Evolutionary conservation across 2,113 vertebrate species (phyloP).

Genomic region (Cranoglanis bouderius): DNA sequence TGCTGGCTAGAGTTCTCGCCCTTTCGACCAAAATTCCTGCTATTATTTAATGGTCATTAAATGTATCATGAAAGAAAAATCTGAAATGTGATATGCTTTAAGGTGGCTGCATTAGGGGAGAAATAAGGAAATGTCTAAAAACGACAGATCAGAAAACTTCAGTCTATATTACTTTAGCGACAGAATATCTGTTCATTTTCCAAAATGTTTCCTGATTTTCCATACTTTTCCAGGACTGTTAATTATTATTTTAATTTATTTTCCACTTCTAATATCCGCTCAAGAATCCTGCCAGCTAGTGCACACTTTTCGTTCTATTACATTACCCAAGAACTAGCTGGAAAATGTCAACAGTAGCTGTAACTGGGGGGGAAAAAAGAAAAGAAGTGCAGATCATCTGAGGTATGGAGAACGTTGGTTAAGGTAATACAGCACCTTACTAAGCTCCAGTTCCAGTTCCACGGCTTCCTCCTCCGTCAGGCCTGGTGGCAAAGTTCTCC

Average conservation of each 20-base stretch:
- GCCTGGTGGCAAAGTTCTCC: conserved; percentile 65
- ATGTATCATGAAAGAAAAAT: not conserved
- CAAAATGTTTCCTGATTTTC: no score
- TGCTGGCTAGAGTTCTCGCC: not conserved
- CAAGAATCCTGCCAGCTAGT: not conserved
- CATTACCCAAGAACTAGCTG: not conserved
- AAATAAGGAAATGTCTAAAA: not conserved
- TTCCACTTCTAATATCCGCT: not conserved
- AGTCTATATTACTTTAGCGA: not conserved
- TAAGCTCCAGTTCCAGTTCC: conserved; percentile 80
- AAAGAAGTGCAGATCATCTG: not conserved
- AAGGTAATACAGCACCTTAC: conserved; percentile 74
- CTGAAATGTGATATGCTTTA: not conserved
- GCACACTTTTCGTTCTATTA: not conserved
- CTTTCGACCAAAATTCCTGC: not conserved
- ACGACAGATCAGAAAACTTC: not conserved
- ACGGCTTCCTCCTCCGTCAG: conserved; percentile 82
- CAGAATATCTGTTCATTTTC: not conserved
- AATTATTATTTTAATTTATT: not conserved
- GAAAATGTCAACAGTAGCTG: not conserved
- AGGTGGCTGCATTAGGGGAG: not conserved
- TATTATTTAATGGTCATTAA: not conserved
- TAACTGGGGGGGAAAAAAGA: no score
- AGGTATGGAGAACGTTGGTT: not conserved
- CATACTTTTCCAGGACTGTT: not conserved